Evolutionary conservation across 2,888 invertebrate genomes (phyloP), one percentile per base, ranked within the genome.

Genomic region (Zygothrica quintamaculata): DNA sequence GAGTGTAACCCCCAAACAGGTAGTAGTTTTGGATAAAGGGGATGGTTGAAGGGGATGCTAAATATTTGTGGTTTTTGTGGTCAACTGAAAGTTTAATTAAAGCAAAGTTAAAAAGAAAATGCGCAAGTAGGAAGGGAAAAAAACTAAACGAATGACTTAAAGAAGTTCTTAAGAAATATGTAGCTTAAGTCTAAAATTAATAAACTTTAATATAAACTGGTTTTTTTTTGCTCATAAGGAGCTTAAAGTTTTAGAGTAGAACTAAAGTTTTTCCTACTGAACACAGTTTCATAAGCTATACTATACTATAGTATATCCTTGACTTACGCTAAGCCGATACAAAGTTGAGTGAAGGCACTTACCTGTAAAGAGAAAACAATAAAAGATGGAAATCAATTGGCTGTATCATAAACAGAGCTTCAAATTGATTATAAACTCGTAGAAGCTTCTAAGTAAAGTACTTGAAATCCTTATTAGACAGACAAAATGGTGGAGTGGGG

Each of bases 331-430:
- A 47, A 62, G 56, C 42, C 52, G 48, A 39, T 66, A 71, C 72
- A 72, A 67, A 43, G 71, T 58, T 52, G 62, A 34, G 50, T 67
- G 57, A 46, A 34, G 42, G 42, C 56, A 57, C 76, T 81, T 61
- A 74, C 66, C 74, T 76, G 76, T 15, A 77, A 77, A 44, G 53
- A 70, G 56, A 60, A 43, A 68, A 64, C 60, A 71, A 71, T 68
- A 74, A 70, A 65, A 70, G 60, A 70, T 58, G 50, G 47, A 67
- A 66, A 74, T 65, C 58, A 80, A 80, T 80, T 73, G 75, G 42
- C 59, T 51, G 40, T 42, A 72, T 51, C 68, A 79, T 62, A 72
- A 72, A 72, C 77, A 55, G 58, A 16, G 31, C 60, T 43, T 51
- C 61, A 57, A 79, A 69, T 68, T 74, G 65, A 84, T 72, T 62